phyloP scores from a whole-genome alignment of 2,797 vertebrate species.

The Brotula barbata region DNA sequence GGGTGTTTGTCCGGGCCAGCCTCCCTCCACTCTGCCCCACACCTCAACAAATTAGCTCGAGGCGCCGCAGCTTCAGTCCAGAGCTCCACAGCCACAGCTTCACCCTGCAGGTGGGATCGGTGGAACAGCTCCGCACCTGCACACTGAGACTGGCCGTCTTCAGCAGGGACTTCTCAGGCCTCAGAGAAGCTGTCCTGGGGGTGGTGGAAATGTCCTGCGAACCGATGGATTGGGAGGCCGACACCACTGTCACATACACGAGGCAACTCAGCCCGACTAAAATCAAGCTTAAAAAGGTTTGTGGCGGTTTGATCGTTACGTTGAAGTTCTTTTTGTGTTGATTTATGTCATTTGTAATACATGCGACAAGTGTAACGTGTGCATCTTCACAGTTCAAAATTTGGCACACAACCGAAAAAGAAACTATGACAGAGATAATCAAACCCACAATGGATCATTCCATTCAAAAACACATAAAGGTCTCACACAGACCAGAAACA shows the following conservation, averaged over 20 bases:
- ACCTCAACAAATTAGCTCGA: constrained; percentile 63
- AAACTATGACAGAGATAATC: too few relatives aligned
- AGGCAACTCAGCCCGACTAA: constrained; percentile 73
- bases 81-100: constrained; percentile 75
- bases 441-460: too few relatives aligned
- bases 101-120: constrained; percentile 71
- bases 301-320: background rate
- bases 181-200: constrained; percentile 77
- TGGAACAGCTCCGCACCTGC: constrained; percentile 73
- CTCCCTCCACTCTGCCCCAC: constrained; percentile 76
- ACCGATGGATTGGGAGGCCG: constrained; percentile 72
- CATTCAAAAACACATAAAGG: too few relatives aligned
- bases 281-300: constrained; percentile 82
- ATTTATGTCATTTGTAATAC: background rate
- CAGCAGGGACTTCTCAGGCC: constrained; percentile 78
- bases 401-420: background rate
- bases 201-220: constrained; percentile 78
- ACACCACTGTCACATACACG: constrained; percentile 65
- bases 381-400: background rate
- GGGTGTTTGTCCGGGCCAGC: constrained; percentile 74
- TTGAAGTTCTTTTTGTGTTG: background rate
- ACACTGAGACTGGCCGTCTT: constrained; percentile 76
- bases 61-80: constrained; percentile 72
- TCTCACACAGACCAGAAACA: background rate
- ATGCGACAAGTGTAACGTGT: too few relatives aligned